Evolutionary conservation across 2,797 vertebrate species (phyloP).

Genomic region (Sebastes trivittatus): DNA sequence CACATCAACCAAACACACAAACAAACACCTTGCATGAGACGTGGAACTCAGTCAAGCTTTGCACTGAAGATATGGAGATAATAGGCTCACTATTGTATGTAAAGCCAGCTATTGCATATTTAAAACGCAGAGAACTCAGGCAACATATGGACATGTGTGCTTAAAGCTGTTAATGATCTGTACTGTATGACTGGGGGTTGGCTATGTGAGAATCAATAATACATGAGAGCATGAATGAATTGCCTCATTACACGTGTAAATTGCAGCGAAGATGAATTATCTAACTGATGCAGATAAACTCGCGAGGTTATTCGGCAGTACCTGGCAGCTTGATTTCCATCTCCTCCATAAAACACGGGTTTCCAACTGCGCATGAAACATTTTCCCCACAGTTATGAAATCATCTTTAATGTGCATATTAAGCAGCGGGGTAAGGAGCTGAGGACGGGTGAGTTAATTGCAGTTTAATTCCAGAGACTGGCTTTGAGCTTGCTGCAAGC

Average conservation of each 20-base stretch:
- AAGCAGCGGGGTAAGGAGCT: neutral
- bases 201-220: conserved; percentile 13
- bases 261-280: conserved; percentile 10
- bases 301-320: neutral
- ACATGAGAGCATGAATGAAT: conserved; percentile 32
- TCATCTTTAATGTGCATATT: neutral
- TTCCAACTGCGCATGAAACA: conserved; percentile 5
- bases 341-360: neutral
- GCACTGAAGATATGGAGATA: neutral
- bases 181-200: neutral
- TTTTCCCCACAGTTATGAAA: neutral
- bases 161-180: neutral
- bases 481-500: neutral
- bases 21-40: neutral
- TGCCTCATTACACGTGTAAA: neutral
- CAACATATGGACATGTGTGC: neutral
- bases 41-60: neutral
- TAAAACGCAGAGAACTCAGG: neutral
- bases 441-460: neutral
- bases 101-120: neutral
- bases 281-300: neutral
- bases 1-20: neutral
- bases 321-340: conserved; percentile 7
- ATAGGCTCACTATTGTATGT: neutral
- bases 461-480: neutral